Base-by-base conservation (phyloP, 2,113 vertebrate species). In the Ammodytes marinus region DNA sequence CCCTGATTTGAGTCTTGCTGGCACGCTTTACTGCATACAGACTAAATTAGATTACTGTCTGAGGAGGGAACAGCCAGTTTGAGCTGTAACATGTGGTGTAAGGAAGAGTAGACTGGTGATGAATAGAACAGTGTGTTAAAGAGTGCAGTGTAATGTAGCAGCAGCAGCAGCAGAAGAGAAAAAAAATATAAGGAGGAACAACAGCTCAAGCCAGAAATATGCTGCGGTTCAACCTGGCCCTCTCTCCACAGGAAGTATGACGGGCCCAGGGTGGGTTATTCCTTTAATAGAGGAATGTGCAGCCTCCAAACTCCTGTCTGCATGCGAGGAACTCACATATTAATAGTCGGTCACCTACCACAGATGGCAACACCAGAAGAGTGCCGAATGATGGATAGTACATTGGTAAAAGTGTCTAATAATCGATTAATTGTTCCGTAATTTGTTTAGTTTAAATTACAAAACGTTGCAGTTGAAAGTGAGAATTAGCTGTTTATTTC, bases 131-230 rank as follows among this genome's bases (percentile, higher is more conserved):
- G 92, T 90, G 90, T 91, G 87, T 87, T 86, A 27, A 58, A 79
- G 84, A 80, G 85, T 47, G 73, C 47, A 90, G 89, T 80, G 84
- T 87, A 90, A 93, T 84, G 84, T 68, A 86, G 85, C 89, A 74
- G 87, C 85, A 53, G 85, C 66, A 80, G 86, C 63, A 69, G 82
- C 61, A 71, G 80, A 70, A 71, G 74, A 86, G 68, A 84, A 58
- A 68, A 82, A 86, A 84, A 84, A 72, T 59, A 73, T 63, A 49
- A 86, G 80, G 84, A 92, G 89, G 87, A 93, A 92, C 92, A 92
- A 94, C 93, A 92, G 90, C 92, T 94, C 90, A 92, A 93, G 91
- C 92, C 89, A 94, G 90, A 94, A 94, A 90, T 94, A 94, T 94
- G 93, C 89, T 93, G 91, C 74, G 93, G 93, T 93, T 89, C 93